Evolutionary conservation across 2,888 invertebrate species (phyloP), one percentile per base, ranked within the genome.

Genomic region (Tipula lateralis): DNA sequence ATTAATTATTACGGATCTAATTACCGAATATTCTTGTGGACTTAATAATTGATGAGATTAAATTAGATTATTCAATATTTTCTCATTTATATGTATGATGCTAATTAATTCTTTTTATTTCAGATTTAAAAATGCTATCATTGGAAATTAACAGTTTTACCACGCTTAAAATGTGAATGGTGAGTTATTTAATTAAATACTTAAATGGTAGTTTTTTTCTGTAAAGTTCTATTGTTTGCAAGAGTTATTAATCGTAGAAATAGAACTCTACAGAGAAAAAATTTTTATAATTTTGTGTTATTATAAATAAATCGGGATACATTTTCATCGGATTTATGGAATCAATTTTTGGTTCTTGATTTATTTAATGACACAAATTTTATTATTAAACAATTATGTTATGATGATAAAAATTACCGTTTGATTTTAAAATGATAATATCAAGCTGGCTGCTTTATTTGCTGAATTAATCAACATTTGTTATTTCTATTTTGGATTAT

Each of bases 1-100:
- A 86, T 83, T 83, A 83, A 83, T 82, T 82, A 85, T 82, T 19
- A 86, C 86, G 87, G 87, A 87, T 87, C 87, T 87, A 87, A 87
- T 87, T 87, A 24, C 87, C 86, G 86, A 87, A 86, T 83, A 12
- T 24, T 83, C 4, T 34, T 83, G 83, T 16, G 34, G n/a, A 29
- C 24, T 82, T 50, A 29, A 81, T 32, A 80, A 39, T 19, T 85
- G 86, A 86, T 86, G 85, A 85, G 84, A 86, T 12, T 19, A 83
- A 83, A 83, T 85, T 84, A 84, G 85, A 82, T 84, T 84, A 85
- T 85, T 32, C 3, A 82, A 32, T 16, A 32, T 16, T n/a, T 29
- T 82, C n/a, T 16, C 4, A 3, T 16, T 7, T 7, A 30, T 32
- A n/a, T n/a, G n/a, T 30, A n/a, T n/a, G 4, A 12, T 83, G 9